Base-by-base conservation (phyloP, 2,888 invertebrate genomes). In the Isotomurus palustris region DNA sequence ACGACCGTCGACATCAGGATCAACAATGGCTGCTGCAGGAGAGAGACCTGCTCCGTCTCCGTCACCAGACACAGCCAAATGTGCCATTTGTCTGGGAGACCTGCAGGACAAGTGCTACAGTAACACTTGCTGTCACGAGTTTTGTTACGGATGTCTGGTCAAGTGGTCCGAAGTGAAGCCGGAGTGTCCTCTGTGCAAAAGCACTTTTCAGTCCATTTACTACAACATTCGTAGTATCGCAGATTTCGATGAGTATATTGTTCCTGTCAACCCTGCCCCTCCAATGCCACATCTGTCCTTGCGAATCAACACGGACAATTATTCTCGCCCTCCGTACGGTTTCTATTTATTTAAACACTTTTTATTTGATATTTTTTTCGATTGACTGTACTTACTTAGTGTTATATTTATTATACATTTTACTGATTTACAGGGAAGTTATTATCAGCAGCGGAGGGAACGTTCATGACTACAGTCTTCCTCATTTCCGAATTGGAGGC, bases 111-210 rank as follows among this genome's bases (percentile, higher is more conserved):
- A 89, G 73, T 92, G 91, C 27, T 91, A 90, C 74, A 91, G 93
- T 0, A 88, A 95, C 74, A 88, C 87, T 49, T 96, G 95, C 74
- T 82, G 89, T 74, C 95, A 96, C 76, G 87, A 88, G 74, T 96
- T 95, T 75, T 96, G 95, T 75, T 95, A 93, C 74, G 86, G 85
- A 66, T 96, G 95, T 74, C 80, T 96, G 28, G 77, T 91, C 60
- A 89, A 91, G 73, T 96, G 95, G 95, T 92, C 93, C 55, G 92
- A 90, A 80, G 87, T 93, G 14, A 94, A 93, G 77, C 84, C 92
- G 0, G 92, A 88, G 73, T 94, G 94, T 75, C 96, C 96, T 0
- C 78, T 96, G 1, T 96, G 96, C 76, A 95, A 96, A 74, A 89
- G 91, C 74, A 82, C 84, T 3, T 95, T 95, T 75, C 87, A 85